phyloP scores from a whole-genome alignment of 2,888 invertebrate genomes.

The Agapostemon virescens region DNA sequence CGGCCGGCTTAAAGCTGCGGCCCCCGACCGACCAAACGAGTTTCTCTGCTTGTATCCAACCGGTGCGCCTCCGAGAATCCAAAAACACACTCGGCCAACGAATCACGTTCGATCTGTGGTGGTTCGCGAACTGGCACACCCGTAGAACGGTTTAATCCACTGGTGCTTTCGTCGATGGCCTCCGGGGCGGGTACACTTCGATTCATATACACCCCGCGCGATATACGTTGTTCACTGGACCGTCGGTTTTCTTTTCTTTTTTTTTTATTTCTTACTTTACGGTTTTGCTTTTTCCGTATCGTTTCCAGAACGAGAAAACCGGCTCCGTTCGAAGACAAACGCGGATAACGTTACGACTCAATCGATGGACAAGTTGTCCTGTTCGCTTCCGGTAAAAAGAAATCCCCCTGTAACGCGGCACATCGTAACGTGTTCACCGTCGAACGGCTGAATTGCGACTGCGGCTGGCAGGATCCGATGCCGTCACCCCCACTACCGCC shows the following conservation, averaged over 20 bases:
- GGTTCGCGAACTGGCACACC: neutral
- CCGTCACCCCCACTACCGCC: conserved; percentile 61
- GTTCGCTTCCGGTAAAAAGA: conserved; percentile 58
- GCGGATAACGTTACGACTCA: conserved; percentile 22
- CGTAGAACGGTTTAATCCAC: conserved; percentile 29
- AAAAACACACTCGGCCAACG: neutral
- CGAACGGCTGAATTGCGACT: conserved; percentile 74
- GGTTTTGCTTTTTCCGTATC: neutral
- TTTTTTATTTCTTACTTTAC: too few relatives aligned
- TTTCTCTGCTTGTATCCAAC: conserved; percentile 14
- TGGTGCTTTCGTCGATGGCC: neutral
- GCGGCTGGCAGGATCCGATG: conserved; percentile 62
- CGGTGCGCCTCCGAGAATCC: neutral
- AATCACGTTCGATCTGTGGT: too few relatives aligned
- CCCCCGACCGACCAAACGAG: conserved; percentile 25
- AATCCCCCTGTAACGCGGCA: conserved; percentile 50
- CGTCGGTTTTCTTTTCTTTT: too few relatives aligned
- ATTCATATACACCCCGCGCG: neutral
- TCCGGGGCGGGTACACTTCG: conserved; percentile 7
- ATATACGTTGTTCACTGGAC: conserved; percentile 7
- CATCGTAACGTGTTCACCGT: conserved; percentile 65
- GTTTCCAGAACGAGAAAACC: neutral
- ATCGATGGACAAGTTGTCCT: conserved; percentile 20
- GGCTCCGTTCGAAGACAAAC: neutral
- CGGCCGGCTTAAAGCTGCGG: conserved; percentile 71